Evolutionary conservation across 2,888 invertebrate genomes (phyloP).

Genomic region (Stenodera caucasica): DNA sequence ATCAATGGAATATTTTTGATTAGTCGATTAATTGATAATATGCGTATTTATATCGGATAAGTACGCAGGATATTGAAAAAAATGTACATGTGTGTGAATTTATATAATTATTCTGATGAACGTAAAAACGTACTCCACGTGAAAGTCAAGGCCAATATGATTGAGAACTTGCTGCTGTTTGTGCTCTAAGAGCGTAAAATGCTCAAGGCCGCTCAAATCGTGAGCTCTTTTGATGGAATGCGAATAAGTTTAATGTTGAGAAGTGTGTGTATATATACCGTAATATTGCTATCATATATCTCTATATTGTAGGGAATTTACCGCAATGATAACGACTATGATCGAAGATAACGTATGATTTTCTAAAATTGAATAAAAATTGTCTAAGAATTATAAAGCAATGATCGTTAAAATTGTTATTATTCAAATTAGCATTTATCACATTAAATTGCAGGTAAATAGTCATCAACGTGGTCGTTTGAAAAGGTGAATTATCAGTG

Average conservation of each 20-base stretch:
- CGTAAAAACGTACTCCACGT: slow-evolving; percentile 37
- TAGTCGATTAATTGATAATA: neutral
- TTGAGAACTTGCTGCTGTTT: neutral
- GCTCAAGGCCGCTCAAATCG: slow-evolving; percentile 19
- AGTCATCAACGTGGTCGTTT: neutral
- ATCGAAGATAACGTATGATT: neutral
- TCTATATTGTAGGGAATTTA: too few relatives aligned
- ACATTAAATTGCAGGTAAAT: neutral
- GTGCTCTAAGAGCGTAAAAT: slow-evolving; percentile 22
- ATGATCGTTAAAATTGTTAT: neutral
- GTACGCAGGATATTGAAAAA: too few relatives aligned
- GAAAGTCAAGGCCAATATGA: slow-evolving; percentile 38
- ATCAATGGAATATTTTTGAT: neutral
- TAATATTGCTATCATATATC: neutral
- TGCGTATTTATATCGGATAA: neutral
- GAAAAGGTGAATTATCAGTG: neutral
- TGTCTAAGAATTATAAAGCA: neutral
- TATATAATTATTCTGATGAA: slow-evolving; percentile 12
- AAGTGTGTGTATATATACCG: neutral
- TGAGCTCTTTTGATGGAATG: slow-evolving; percentile 24
- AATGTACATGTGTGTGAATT: slow-evolving; percentile 16
- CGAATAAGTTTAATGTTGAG: slow-evolving; percentile 13
- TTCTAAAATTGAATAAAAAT: too few relatives aligned
- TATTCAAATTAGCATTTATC: neutral
- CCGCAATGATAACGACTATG: neutral